Percentiles rank a stretch among this genome's conserved stretches.
phyloP scores from a whole-genome alignment of 2,797 vertebrate genomes.

The Protosalanx chinensis region DNA sequence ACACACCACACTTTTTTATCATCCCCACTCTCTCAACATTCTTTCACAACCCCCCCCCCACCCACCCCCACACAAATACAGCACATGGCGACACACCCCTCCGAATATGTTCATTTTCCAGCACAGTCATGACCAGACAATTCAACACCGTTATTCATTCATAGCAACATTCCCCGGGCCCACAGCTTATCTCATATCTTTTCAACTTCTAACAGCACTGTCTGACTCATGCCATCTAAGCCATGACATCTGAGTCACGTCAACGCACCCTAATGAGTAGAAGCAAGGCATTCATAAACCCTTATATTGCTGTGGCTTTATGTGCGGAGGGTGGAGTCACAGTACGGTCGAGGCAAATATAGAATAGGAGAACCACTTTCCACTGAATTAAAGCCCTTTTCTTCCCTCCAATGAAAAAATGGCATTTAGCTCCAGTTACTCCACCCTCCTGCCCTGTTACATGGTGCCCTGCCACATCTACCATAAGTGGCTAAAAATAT shows the following conservation, averaged over 20 bases:
- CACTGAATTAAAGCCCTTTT: slow-evolving; percentile 63
- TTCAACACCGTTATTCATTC: background rate
- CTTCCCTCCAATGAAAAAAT: slow-evolving; percentile 57
- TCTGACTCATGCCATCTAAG: slow-evolving; percentile 13
- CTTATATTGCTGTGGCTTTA: slow-evolving; percentile 56
- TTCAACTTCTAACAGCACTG: background rate
- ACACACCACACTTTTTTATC: background rate
- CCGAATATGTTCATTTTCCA: slow-evolving; percentile 11
- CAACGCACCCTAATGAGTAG: slow-evolving; percentile 42
- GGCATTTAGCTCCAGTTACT: slow-evolving; percentile 55
- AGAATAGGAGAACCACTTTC: slow-evolving; percentile 69
- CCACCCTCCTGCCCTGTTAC: slow-evolving; percentile 60
- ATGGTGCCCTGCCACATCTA: slow-evolving; percentile 63
- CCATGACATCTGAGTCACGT: slow-evolving; percentile 19
- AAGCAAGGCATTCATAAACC: slow-evolving; percentile 54
- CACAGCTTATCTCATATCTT: slow-evolving; percentile 27
- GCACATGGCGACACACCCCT: background rate
- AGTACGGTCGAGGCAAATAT: slow-evolving; percentile 70
- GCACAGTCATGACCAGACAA: background rate
- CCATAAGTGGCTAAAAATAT: slow-evolving; percentile 50
- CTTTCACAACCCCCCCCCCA: slow-evolving; percentile 4
- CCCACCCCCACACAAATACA: background rate
- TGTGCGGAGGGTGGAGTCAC: slow-evolving; percentile 69
- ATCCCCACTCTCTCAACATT: background rate
- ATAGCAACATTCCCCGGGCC: slow-evolving; percentile 28